A percentile compares a stretch with the other conserved stretches of the same genome.
Evolutionary conservation across 2,113 vertebrate genomes (phyloP).

Genomic region (Dipodomys merriami): DNA sequence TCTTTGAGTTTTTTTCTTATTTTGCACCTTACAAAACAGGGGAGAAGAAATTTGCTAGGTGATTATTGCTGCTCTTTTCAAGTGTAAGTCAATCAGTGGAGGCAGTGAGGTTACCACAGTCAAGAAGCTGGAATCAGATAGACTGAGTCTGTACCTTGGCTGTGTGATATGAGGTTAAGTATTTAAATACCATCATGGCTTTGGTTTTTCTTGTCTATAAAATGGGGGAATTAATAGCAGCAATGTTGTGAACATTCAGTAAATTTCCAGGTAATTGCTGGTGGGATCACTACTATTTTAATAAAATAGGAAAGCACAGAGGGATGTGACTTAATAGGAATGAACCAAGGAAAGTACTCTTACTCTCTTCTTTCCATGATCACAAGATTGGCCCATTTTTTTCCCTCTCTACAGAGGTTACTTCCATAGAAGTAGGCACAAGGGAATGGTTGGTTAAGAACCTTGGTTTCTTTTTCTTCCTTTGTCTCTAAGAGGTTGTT

Average conservation of each 20-base stretch:
- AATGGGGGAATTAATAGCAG: not conserved
- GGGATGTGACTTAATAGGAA: not conserved
- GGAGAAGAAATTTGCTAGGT: not conserved
- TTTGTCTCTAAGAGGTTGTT: slow-evolving; percentile 8
- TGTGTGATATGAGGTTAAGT: not conserved
- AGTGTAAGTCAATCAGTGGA: not conserved
- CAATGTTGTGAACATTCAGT: not conserved
- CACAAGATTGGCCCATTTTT: not conserved
- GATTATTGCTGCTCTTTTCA: not conserved
- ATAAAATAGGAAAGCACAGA: slow-evolving; percentile 20
- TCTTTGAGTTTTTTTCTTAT: not conserved
- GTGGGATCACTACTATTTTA: not conserved
- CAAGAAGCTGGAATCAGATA: not conserved
- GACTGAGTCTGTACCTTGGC: not conserved
- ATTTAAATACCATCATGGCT: not conserved
- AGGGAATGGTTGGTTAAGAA: not conserved
- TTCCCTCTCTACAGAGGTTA: not conserved
- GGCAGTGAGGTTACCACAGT: not conserved
- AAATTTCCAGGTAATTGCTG: not conserved
- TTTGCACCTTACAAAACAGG: not conserved
- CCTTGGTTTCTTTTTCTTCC: slow-evolving; percentile 38
- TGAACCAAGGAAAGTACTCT: not conserved
- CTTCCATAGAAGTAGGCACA: not conserved
- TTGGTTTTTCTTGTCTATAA: slow-evolving; percentile 32
- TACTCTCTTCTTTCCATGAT: not conserved